Base-by-base conservation (phyloP, 2,888 invertebrate genomes). In the Nemurella pictetii region DNA sequence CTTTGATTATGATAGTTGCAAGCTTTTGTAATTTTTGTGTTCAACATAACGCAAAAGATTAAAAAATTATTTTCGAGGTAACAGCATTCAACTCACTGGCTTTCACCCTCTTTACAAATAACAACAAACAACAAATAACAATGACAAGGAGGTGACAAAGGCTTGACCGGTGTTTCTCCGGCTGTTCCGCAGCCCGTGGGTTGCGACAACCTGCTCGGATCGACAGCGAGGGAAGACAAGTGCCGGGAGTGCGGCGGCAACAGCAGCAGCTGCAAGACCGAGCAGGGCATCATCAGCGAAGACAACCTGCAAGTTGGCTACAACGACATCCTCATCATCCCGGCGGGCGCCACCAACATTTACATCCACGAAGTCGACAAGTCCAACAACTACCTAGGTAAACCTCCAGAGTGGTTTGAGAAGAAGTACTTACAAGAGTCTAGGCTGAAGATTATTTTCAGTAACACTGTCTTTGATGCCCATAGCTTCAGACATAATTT, bases 151-250 rank as follows among this genome's bases (percentile, higher is more conserved):
- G n/a, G n/a, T n/a, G n/a, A n/a, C n/a, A n/a, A n/a, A n/a, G n/a
- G n/a, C n/a, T n/a, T n/a, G n/a, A n/a, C n/a, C n/a, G n/a, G n/a
- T n/a, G n/a, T n/a, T n/a, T n/a, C n/a, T n/a, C n/a, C n/a, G 55
- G 9, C 12, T 55, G 55, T 55, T 55, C 89, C 89, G 29, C 89
- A 97, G 96, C 94, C 95, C 9, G 97, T 98, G 75, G 99, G 99
- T 85, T 99, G 99, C 90, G 98, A 99, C 90, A 95, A 95, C 93
- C 95, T 97, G 94, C 91, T 99, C 88, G 98, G 98, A 15, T 98
- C 98, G 4, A 91, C 93, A 84, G 94, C 95, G 12, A 93, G 93
- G 87, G 97, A 97, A 91, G 99, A 99, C 91, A 95, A 95, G 88
- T 99, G 99, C 89, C 93, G 97, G 74, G 94, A 95, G 88, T 99